phyloP scores from a whole-genome alignment of 1,140 invertebrate genomes.

The Saccostrea cuccullata region DNA sequence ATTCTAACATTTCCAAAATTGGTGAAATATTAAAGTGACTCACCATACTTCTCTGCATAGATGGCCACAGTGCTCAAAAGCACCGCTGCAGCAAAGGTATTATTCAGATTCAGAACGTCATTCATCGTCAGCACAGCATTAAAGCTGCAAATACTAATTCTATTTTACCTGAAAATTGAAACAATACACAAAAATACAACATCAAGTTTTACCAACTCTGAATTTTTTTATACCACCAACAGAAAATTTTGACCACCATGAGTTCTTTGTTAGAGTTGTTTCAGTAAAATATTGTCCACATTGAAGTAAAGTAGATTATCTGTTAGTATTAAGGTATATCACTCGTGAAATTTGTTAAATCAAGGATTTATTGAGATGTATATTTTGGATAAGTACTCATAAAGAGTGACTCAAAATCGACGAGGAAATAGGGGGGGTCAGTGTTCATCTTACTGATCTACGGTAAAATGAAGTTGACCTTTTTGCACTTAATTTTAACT shows the following conservation, averaged over 20 bases:
- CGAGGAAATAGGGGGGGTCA: too few species aligned
- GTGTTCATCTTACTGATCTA: too few species aligned
- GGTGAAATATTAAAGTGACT: background rate
- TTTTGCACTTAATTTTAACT: too few species aligned
- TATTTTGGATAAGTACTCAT: too few species aligned
- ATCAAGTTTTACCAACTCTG: constrained; percentile 24
- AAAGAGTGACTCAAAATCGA: too few species aligned
- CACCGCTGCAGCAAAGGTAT: constrained; percentile 4
- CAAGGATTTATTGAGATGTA: too few species aligned
- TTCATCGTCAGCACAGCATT: constrained; percentile 4
- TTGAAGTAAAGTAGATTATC: background rate
- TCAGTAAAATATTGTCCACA: background rate
- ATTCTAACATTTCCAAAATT: background rate
- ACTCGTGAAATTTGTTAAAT: background rate
- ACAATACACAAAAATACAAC: constrained; percentile 14
- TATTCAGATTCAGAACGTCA: background rate
- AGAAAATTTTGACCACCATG: background rate
- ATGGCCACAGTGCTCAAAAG: background rate
- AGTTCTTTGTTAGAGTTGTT: background rate
- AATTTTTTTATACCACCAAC: background rate
- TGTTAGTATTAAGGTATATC: background rate
- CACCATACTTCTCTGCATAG: background rate
- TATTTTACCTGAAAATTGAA: constrained; percentile 18
- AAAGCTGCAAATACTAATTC: constrained; percentile 24
- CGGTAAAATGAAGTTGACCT: too few species aligned